A percentile compares a stretch with the other conserved stretches of the same genome.
Evolutionary conservation across 2,888 invertebrate genomes (phyloP).

Genomic region (Julus scandinavius): DNA sequence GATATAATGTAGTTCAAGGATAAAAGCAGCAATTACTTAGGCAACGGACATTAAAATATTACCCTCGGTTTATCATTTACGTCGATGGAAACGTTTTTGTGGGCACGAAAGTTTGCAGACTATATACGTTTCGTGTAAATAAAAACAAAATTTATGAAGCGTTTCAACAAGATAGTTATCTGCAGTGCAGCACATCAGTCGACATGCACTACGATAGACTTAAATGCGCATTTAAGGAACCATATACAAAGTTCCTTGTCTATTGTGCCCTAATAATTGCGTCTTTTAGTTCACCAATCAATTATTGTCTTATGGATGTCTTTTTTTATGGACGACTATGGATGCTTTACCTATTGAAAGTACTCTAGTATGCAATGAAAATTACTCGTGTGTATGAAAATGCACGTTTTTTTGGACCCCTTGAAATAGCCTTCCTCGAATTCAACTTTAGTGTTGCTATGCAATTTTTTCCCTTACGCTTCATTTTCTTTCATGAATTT

Average conservation of each 20-base stretch:
- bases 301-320: not conserved
- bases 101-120: not conserved
- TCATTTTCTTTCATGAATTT: conserved; percentile 12
- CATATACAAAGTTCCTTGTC: not conserved
- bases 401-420: not conserved
- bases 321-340: not conserved
- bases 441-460: conserved; percentile 14
- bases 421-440: not conserved
- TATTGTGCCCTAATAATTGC: not conserved
- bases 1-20: not conserved
- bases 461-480: conserved; percentile 11
- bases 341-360: not conserved
- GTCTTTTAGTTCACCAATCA: not conserved
- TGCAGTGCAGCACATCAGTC: not conserved
- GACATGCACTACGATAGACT: not conserved
- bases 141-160: conserved; percentile 30
- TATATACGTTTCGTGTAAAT: not conserved
- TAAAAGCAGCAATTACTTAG: conserved; percentile 6
- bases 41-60: conserved; percentile 14
- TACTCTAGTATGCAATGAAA: not conserved
- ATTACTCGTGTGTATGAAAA: not conserved
- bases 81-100: conserved; percentile 1
- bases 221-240: not conserved
- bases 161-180: conserved; percentile 17
- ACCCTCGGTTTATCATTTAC: not conserved